Evolutionary conservation across 2,888 invertebrate species (phyloP).

Genomic region (Yponomeuta malinellus): DNA sequence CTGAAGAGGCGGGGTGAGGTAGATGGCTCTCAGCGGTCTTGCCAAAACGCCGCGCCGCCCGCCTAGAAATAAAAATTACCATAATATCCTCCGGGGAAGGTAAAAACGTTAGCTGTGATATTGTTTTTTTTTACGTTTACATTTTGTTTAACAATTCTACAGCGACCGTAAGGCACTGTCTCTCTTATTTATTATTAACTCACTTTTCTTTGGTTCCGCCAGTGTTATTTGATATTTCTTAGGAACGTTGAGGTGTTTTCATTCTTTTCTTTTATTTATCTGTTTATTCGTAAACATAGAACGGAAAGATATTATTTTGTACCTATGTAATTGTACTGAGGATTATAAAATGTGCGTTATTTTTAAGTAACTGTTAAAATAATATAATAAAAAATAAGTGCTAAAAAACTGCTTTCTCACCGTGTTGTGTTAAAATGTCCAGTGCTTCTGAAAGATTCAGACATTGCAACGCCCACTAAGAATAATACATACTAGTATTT

Average conservation of each 20-base stretch:
- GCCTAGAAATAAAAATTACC: constrained; percentile 15
- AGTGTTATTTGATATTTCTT: neutral
- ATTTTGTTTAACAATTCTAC: constrained; percentile 2
- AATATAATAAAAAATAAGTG: too few species aligned
- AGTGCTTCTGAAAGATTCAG: too few species aligned
- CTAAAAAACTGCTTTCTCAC: too few species aligned
- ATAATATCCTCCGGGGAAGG: constrained; percentile 13
- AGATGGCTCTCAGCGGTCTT: constrained; percentile 12
- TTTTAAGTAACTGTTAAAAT: too few species aligned
- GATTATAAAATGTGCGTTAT: neutral
- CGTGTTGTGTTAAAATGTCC: too few species aligned
- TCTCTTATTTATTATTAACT: constrained; percentile 5
- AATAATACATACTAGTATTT: too few species aligned
- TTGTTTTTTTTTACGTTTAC: constrained; percentile 10
- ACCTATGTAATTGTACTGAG: neutral
- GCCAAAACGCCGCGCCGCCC: constrained; percentile 11
- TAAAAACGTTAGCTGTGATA: constrained; percentile 14
- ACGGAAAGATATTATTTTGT: neutral
- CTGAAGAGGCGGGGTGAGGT: constrained; percentile 43
- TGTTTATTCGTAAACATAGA: neutral
- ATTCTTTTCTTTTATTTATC: neutral
- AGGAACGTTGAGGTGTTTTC: neutral
- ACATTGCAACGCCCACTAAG: too few species aligned
- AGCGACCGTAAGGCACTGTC: neutral
- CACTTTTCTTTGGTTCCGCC: neutral